Base-by-base conservation (phyloP, 2,888 invertebrate genomes). In the Thelaira solivaga region DNA sequence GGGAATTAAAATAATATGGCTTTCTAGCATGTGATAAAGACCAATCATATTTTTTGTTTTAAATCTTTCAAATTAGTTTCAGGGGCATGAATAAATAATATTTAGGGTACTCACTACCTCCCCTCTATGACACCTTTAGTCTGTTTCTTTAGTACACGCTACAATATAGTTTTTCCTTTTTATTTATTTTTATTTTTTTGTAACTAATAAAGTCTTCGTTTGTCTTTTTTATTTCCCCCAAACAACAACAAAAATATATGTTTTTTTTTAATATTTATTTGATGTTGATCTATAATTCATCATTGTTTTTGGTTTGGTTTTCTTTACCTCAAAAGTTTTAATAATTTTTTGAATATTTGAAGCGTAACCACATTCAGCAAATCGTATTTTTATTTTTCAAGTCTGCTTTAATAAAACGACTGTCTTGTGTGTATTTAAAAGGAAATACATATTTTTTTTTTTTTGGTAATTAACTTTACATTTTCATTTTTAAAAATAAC, bases 271-370 rank as follows among this genome's bases (percentile, higher is more conserved):
- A 22, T 71, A 18, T 59, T 18, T 62, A 41, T 29, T 55, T 49
- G 5, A 34, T 49, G 57, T 45, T 45, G 69, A 78, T 78, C 74
- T 74, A 34, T 78, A 74, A 78, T 78, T 74, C 74, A 67, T 78
- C 74, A 78, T 78, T 59, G 49, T 67, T 31, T 16, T 39, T 68
- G 10, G 18, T 57, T 71, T 31, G n/a, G 26, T 29, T 62, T 72
- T 55, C 20, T 29, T 22, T 34, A 11, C 67, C 45, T 53, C 31
- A 59, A 68, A 69, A 69, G 65, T 69, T 47, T 71, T 55, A 36
- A 61, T 55, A 71, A 78, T 78, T 78, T 78, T 65, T 69, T 69
- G 31, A 71, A 36, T 69, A 74, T 78, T 78, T 78, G 78, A 78
- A 78, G 78, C 78, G 78, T 78, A 74, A 74, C 74, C 78, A 78